Evolutionary conservation across 2,113 vertebrate species (phyloP).

Genomic region (Nestor notabilis): DNA sequence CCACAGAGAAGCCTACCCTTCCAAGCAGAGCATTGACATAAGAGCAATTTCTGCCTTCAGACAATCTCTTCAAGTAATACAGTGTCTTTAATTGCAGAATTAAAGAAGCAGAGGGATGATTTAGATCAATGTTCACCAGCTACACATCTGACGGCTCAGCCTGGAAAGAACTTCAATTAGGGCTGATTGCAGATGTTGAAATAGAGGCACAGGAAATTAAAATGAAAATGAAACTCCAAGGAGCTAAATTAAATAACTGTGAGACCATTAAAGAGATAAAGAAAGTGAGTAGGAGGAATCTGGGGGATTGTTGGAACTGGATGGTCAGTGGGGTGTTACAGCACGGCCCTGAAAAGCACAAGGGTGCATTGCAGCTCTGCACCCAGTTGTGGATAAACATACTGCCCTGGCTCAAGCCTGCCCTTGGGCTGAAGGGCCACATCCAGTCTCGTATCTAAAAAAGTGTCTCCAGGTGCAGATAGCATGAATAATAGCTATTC

Average conservation of each 20-base stretch:
- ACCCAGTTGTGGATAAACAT: neutral
- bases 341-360: accelerated
- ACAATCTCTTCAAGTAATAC: neutral
- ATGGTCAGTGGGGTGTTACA: neutral
- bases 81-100: neutral
- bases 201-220: slow-evolving; percentile 57
- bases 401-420: neutral
- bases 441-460: neutral
- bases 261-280: slow-evolving; percentile 1
- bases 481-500: neutral
- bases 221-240: slow-evolving; percentile 44
- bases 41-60: neutral
- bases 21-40: neutral
- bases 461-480: no score
- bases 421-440: neutral
- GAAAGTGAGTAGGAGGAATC: neutral
- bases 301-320: neutral
- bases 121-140: neutral
- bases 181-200: neutral
- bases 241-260: slow-evolving; percentile 57
- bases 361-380: neutral
- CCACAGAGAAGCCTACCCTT: neutral
- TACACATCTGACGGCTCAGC: accelerated
- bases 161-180: neutral
- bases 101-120: neutral